phyloP scores from a whole-genome alignment of 1,140 invertebrate species.

The Bicyclus anynana region DNA sequence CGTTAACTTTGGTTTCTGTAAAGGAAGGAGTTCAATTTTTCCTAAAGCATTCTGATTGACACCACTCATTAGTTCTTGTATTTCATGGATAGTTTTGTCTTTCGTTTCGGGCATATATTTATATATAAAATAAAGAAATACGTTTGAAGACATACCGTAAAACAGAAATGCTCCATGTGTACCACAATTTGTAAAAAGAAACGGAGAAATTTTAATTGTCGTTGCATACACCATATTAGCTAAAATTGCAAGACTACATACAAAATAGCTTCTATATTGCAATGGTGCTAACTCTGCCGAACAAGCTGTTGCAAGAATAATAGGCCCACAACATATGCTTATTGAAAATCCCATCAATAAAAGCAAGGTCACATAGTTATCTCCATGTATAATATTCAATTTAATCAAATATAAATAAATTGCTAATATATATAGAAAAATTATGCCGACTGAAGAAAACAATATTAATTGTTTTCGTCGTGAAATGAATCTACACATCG shows the following conservation, averaged over 20 bases:
- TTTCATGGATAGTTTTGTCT: constrained; percentile 30
- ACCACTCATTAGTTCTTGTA: neutral
- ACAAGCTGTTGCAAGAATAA: constrained; percentile 9
- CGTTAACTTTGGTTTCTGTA: too few relatives aligned
- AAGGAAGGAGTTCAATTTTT: neutral
- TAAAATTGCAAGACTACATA: constrained; percentile 9
- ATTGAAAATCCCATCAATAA: constrained; percentile 27
- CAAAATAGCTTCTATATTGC: constrained; percentile 14
- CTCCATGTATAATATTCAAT: constrained; percentile 27
- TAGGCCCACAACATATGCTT: constrained; percentile 24
- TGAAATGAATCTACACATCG: constrained; percentile 22
- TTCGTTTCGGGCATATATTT: constrained; percentile 29
- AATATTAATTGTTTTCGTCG: constrained; percentile 24
- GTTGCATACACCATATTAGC: constrained; percentile 6
- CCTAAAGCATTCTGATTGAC: neutral
- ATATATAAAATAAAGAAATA: constrained; percentile 17
- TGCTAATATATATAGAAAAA: constrained; percentile 30
- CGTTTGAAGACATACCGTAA: constrained; percentile 13
- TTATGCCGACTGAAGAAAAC: constrained; percentile 15
- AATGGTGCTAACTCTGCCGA: constrained; percentile 23
- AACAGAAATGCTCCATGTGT: constrained; percentile 28
- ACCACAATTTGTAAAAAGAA: constrained; percentile 20
- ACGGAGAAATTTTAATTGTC: constrained; percentile 25
- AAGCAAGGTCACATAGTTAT: constrained; percentile 19
- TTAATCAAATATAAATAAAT: constrained; percentile 33